Evolutionary conservation across 2,888 invertebrate species (phyloP).

Genomic region (Hirtodrosophila confusa): DNA sequence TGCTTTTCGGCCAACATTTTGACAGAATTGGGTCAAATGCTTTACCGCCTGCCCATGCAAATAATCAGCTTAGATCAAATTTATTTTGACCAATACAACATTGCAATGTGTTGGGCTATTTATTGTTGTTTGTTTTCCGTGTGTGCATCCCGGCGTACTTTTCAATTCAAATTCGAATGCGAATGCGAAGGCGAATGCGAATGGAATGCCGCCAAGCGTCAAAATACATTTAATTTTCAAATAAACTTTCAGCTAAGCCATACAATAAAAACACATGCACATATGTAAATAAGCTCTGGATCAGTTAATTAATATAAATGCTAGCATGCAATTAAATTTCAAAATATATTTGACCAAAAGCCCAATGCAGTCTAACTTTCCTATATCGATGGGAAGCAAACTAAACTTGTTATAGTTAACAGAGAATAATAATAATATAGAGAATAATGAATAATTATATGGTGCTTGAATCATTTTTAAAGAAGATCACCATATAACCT

Average conservation of each 20-base stretch:
- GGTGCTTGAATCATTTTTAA: too few species aligned
- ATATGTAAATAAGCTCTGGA: too few species aligned
- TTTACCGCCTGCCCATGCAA: conserved; percentile 32
- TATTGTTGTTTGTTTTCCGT: conserved; percentile 23
- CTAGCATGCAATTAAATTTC: neutral
- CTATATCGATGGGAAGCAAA: too few species aligned
- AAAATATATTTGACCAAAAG: too few species aligned
- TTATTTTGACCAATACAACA: conserved; percentile 40
- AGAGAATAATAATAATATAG: too few species aligned
- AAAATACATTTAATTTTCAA: conserved; percentile 58
- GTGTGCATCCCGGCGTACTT: conserved; percentile 39
- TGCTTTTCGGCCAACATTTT: conserved; percentile 9
- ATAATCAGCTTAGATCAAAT: conserved; percentile 65
- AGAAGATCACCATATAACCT: too few species aligned
- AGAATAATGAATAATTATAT: too few species aligned
- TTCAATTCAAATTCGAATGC: conserved; percentile 42
- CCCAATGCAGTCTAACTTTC: too few species aligned
- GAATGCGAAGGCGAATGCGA: too few species aligned
- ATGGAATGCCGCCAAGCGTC: conserved; percentile 38
- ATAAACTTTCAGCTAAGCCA: conserved; percentile 21
- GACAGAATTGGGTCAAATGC: conserved; percentile 55
- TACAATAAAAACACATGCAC: too few species aligned
- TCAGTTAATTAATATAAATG: conserved; percentile 8
- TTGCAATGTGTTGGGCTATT: conserved; percentile 24
- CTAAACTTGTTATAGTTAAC: too few species aligned